These are phyloP conservation scores for Neoseiulus cucumeris DNA, from an alignment of 1,140 invertebrate genomes.

Conservation along the genomic window DNA sequence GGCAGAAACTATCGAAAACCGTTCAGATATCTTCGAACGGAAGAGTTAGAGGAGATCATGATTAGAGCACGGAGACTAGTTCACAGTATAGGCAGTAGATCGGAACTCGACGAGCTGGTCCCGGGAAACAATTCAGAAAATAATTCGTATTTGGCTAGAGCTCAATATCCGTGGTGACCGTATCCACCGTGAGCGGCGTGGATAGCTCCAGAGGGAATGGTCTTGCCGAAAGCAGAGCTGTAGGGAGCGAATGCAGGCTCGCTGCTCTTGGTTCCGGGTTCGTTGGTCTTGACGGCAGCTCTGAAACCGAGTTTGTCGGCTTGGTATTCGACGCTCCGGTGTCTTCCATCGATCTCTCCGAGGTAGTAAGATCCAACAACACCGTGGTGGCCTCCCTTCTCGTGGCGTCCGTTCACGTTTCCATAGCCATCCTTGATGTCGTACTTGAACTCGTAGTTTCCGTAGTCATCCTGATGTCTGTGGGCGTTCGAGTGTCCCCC, in stretches of 20 bases:
- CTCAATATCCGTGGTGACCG: background rate
- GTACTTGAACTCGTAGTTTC: conserved; percentile 8
- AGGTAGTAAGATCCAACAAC: background rate
- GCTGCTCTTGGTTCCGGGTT: background rate
- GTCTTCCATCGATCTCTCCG: background rate
- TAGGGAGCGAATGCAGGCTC: conserved; percentile 8
- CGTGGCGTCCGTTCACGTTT: conserved; percentile 9
- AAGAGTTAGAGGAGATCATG: no score
- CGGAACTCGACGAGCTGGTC: no score
- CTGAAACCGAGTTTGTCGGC: background rate
- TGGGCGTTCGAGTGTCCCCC: background rate
- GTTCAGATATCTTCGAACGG: no score
- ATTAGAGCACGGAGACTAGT: no score
- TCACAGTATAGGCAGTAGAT: no score
- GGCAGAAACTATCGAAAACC: no score
- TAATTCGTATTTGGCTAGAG: no score
- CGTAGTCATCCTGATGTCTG: background rate
- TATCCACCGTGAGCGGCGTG: background rate
- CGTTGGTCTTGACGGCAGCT: background rate
- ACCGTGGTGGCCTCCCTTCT: background rate
- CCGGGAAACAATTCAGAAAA: no score
- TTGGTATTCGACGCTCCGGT: conserved; percentile 4
- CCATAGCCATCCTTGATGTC: conserved; percentile 10
- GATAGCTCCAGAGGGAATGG: background rate
- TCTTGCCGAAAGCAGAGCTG: background rate